Evolutionary conservation across 2,888 invertebrate genomes (phyloP), one percentile per base, ranked within the genome.

Genomic region (Xanthorhoe designata): DNA sequence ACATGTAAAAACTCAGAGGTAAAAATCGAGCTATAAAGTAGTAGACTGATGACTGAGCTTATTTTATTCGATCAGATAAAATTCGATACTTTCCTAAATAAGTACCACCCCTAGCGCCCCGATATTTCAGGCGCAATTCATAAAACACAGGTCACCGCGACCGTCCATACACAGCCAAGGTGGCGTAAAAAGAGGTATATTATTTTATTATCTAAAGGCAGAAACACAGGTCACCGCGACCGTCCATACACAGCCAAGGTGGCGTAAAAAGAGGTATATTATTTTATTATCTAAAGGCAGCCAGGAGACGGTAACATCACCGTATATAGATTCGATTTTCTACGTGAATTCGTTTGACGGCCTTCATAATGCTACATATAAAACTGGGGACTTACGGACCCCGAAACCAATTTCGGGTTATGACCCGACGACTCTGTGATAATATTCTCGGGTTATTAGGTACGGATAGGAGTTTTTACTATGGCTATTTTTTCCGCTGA

Each of bases 251-350:
- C 78, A 80, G 72, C 77, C 74, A 70, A 81, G 82, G 79, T 80
- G 79, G 78, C 86, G 84, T 90, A 90, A 91, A 90, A 90, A 86
- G 85, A 89, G 87, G 89, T 91, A 90, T 91, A 93, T 92, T 91
- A 93, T 93, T 93, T 92, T 93, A 93, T 92, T 93, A 93, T 93
- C 92, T 88, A 78, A 77, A 89, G 82, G 82, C 90, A 91, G 87
- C 88, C 91, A 91, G 87, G 13, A 85, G 90, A 84, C 89, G 86
- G 87, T 89, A 90, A 91, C 91, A 92, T 90, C 90, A 86, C 90
- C 92, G 92, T 93, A 94, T 94, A 94, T 93, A 94, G 94, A 94
- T 94, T 94, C 94, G 94, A 94, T 94, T 94, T 94, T 94, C 94
- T 94, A 94, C 92, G 93, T 94, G 94, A 94, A 94, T 94, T 94